phyloP scores from a whole-genome alignment of 2,113 vertebrate genomes.

The Pipra filicauda region DNA sequence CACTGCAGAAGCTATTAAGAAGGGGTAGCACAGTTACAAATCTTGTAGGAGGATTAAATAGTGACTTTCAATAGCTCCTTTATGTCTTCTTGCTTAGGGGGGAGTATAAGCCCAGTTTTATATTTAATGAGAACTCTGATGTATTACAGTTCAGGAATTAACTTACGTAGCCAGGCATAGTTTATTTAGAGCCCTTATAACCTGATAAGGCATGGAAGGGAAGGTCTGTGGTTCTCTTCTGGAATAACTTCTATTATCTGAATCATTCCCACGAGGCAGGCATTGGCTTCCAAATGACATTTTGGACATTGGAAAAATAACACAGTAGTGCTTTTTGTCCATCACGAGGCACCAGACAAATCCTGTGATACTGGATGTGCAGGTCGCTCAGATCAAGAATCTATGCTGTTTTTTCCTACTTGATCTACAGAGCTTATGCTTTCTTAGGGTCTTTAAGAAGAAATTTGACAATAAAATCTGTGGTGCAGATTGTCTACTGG shows the following conservation, averaged over 20 bases:
- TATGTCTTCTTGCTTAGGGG: not conserved
- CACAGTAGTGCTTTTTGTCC: not conserved
- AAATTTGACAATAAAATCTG: not conserved
- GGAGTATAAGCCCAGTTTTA: not conserved
- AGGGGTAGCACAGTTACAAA: not conserved
- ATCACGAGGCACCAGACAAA: not conserved
- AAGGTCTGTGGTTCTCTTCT: not conserved
- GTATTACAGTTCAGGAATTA: not conserved
- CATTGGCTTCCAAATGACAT: not conserved
- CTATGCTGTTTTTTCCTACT: not conserved
- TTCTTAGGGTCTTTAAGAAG: not conserved
- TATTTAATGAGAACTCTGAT: not conserved
- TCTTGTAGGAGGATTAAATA: not conserved
- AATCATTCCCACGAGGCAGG: not conserved
- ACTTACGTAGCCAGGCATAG: not conserved
- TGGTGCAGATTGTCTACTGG: not conserved
- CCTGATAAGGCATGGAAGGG: accelerated
- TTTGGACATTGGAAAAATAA: not conserved
- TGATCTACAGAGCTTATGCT: not conserved
- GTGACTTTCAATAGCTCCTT: not conserved
- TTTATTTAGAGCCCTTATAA: not conserved
- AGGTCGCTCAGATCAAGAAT: not conserved
- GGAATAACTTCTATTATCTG: not conserved
- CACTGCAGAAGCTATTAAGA: not conserved
- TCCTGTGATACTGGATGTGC: not conserved